A percentile compares a stretch with the other conserved stretches of the same genome.
These are phyloP conservation scores for Alouatta palliata DNA, from an alignment of 2,113 vertebrate species.

Conservation along the genomic window DNA sequence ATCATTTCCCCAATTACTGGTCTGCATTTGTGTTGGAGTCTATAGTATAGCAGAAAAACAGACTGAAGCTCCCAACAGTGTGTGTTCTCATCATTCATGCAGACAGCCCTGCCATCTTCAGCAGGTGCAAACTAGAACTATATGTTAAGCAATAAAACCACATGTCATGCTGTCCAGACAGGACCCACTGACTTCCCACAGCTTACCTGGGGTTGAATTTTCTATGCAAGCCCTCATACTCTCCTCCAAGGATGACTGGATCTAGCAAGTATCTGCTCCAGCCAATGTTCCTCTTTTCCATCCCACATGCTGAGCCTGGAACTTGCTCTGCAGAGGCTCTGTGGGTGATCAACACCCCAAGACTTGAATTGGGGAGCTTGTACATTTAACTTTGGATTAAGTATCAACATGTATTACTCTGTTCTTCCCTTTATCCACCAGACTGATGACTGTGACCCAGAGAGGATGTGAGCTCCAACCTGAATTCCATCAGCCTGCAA, in stretches of 20 bases:
- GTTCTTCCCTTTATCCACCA: background rate
- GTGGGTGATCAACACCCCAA: background rate
- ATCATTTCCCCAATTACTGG: background rate
- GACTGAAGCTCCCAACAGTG: background rate
- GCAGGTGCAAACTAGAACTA: background rate
- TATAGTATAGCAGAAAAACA: background rate
- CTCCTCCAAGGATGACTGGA: background rate
- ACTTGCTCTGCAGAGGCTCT: background rate
- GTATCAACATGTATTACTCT: background rate
- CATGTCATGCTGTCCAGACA: no score
- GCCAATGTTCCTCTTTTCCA: background rate
- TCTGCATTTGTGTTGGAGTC: background rate
- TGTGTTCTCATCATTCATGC: background rate
- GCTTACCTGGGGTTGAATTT: background rate
- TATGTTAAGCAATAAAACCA: background rate
- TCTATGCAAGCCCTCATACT: background rate
- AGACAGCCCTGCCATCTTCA: background rate
- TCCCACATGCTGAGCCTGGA: background rate
- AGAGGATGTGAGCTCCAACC: background rate
- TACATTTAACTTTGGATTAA: background rate
- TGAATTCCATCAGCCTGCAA: background rate
- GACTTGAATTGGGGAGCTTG: background rate
- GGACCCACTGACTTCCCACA: background rate
- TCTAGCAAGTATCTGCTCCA: background rate
- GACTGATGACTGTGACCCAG: background rate